Conservation (phyloP, 2,888 invertebrate species). For the Phrixothrix hirtus region DNA sequence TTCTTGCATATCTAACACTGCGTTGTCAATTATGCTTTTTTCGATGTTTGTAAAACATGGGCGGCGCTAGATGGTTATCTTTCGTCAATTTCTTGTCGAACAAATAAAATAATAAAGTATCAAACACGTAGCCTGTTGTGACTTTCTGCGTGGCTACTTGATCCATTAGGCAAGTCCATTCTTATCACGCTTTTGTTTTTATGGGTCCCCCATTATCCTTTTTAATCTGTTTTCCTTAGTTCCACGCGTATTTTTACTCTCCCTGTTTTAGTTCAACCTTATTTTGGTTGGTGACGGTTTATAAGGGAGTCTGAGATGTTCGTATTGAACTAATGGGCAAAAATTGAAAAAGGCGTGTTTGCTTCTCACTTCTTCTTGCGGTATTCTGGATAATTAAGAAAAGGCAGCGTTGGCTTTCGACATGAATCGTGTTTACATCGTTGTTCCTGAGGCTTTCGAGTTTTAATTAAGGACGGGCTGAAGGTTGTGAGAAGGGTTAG, state of each 20-base stretch:
- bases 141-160: slow-evolving; percentile 24
- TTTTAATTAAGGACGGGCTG: slow-evolving; percentile 34
- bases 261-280: slow-evolving; percentile 3
- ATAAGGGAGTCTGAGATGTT: slow-evolving; percentile 4
- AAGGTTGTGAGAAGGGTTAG: slow-evolving; percentile 28
- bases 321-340: slow-evolving; percentile 7
- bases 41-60: too few species aligned
- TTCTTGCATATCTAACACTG: slow-evolving; percentile 11
- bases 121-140: slow-evolving; percentile 20
- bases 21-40: too few species aligned
- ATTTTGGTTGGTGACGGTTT: slow-evolving; percentile 4
- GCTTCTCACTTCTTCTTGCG: slow-evolving; percentile 12
- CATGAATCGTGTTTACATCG: slow-evolving; percentile 22
- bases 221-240: slow-evolving; percentile 25
- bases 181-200: slow-evolving; percentile 28
- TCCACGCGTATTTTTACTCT: slow-evolving; percentile 18
- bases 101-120: not conserved
- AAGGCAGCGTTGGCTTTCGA: slow-evolving; percentile 11
- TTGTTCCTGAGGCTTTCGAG: slow-evolving; percentile 27
- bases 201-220: slow-evolving; percentile 26
- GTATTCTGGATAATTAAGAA: slow-evolving; percentile 25
- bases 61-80: slow-evolving; percentile 11
- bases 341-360: slow-evolving; percentile 9
- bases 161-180: slow-evolving; percentile 29
- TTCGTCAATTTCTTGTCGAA: not conserved